Percentiles rank a stretch among this genome's conserved stretches.
Evolutionary conservation across 2,113 vertebrate species (phyloP).

Genomic region (Myxocyprinus asiaticus): DNA sequence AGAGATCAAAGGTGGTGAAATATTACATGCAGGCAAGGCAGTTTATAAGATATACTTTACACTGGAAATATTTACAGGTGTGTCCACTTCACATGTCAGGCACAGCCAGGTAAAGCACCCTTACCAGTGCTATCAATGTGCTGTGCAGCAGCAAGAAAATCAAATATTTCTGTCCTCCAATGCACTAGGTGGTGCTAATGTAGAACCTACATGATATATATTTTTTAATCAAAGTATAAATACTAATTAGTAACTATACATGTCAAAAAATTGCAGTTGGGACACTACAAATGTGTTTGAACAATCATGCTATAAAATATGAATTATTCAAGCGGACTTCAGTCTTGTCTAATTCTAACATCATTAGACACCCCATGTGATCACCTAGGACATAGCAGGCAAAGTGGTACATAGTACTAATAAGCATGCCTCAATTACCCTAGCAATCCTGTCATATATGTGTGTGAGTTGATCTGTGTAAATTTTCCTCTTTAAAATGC

Average conservation of each 20-base stretch:
- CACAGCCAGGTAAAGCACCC: too few species aligned
- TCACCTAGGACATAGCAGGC: conserved; percentile 19
- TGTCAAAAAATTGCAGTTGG: neutral
- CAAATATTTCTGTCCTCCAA: neutral
- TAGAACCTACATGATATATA: neutral
- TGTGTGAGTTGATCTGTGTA: too few species aligned
- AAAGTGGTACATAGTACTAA: conserved; percentile 3
- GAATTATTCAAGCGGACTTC: neutral
- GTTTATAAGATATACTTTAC: conserved; percentile 13
- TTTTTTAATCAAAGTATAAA: conserved; percentile 6
- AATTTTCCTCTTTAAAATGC: too few species aligned
- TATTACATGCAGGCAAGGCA: conserved; percentile 29
- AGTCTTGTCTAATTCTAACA: neutral
- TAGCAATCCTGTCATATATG: too few species aligned
- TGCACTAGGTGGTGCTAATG: neutral
- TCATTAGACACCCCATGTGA: too few species aligned
- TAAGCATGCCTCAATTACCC: neutral
- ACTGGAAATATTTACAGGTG: conserved; percentile 7
- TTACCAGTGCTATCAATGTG: too few species aligned
- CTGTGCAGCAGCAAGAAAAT: conserved; percentile 22
- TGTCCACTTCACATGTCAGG: neutral
- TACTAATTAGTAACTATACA: neutral
- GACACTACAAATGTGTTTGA: neutral
- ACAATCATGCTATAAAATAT: conserved; percentile 29
- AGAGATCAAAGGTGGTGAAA: neutral